Conservation (phyloP, 53 echinoderm and acorn worm species). For the Glandiceps talaboti region DNA sequence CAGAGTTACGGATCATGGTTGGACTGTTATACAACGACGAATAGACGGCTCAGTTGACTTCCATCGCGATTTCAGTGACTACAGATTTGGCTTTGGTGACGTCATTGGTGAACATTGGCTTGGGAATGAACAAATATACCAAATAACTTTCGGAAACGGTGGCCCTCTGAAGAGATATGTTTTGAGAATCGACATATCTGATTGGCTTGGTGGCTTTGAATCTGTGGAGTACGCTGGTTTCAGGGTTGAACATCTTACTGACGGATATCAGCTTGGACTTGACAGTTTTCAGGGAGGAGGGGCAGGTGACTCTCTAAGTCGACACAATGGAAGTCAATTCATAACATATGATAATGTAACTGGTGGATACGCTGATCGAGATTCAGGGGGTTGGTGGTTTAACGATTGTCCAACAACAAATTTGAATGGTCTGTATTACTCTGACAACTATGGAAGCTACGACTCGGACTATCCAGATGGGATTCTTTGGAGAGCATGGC, state of each 20-base stretch:
- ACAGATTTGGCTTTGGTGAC: not conserved
- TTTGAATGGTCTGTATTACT: too few species aligned
- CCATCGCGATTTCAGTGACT: not conserved
- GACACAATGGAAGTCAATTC: too few species aligned
- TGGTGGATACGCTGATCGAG: too few species aligned
- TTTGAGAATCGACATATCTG: not conserved
- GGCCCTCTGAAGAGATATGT: not conserved
- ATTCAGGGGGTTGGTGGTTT: too few species aligned
- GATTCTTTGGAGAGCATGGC: too few species aligned
- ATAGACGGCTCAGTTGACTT: not conserved
- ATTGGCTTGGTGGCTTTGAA: not conserved
- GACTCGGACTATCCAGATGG: too few species aligned
- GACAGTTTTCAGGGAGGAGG: too few species aligned
- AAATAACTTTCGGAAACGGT: not conserved
- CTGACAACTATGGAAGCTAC: too few species aligned
- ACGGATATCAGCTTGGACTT: not conserved
- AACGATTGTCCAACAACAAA: too few species aligned
- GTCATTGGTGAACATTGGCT: not conserved
- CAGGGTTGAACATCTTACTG: not conserved
- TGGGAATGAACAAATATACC: not conserved
- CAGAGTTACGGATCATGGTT: not conserved
- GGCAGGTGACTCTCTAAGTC: too few species aligned
- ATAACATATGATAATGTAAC: too few species aligned
- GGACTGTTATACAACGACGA: not conserved
- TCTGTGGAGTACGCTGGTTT: not conserved